phyloP scores from a whole-genome alignment of 2,797 vertebrate genomes.

The Craterocephalus amniculus region DNA sequence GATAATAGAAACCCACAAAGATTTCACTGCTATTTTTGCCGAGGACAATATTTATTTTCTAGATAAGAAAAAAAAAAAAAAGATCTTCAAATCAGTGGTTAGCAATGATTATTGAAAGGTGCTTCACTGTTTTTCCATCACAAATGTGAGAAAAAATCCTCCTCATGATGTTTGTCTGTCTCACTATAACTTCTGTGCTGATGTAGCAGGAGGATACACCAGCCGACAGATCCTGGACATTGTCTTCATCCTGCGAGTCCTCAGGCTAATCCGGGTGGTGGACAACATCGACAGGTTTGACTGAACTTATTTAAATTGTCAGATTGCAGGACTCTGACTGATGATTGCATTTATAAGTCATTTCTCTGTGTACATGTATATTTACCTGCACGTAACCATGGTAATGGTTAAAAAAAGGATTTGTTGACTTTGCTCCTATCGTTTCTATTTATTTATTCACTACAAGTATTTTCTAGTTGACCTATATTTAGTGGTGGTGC shows the following conservation, averaged over 20 bases:
- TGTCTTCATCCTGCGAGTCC: conserved; percentile 91
- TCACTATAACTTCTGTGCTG: neutral
- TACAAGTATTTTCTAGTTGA: too few relatives aligned
- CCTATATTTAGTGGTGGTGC: too few relatives aligned
- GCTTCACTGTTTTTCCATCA: neutral
- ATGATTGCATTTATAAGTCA: neutral
- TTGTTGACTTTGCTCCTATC: neutral
- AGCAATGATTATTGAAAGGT: neutral
- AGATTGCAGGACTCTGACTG: too few relatives aligned
- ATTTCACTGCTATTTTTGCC: too few relatives aligned
- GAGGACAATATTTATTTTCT: too few relatives aligned
- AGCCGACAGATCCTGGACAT: conserved; percentile 94
- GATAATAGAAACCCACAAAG: neutral
- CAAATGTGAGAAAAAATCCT: too few relatives aligned
- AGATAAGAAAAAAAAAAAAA: too few relatives aligned
- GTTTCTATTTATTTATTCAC: neutral
- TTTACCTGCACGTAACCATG: neutral
- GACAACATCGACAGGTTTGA: conserved; percentile 90
- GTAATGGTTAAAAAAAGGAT: neutral
- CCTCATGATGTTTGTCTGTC: neutral
- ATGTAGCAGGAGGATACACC: conserved; percentile 84
- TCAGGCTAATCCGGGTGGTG: conserved; percentile 90
- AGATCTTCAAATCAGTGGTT: neutral
- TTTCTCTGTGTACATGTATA: too few relatives aligned
- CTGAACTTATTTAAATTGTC: neutral